phyloP scores from a whole-genome alignment of 2,797 vertebrate species.

The Centroberyx gerrardi region DNA sequence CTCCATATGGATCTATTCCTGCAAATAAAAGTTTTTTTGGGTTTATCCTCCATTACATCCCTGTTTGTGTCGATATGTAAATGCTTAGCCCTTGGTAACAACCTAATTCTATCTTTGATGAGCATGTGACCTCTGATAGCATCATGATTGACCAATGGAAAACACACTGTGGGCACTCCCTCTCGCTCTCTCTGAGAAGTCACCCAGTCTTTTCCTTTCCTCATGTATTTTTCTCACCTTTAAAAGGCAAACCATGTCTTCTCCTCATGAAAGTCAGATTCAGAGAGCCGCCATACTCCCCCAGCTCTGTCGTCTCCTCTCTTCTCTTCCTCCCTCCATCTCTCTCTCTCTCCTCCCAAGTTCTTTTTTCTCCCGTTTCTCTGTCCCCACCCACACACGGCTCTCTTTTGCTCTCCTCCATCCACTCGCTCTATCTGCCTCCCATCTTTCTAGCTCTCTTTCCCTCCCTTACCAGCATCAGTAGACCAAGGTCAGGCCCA shows the following conservation, averaged over 20 bases:
- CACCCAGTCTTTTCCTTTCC: background rate
- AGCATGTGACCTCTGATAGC: background rate
- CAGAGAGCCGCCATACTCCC: conserved; percentile 3
- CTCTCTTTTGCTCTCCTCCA: background rate
- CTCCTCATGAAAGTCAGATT: conserved; percentile 49
- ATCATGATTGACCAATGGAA: background rate
- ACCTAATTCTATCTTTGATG: background rate
- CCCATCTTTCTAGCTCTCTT: conserved; percentile 21
- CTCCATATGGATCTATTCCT: too few species aligned
- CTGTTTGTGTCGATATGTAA: background rate
- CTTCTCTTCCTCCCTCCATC: background rate
- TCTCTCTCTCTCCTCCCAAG: background rate
- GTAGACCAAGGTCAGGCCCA: conserved; percentile 69
- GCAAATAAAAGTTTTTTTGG: too few species aligned
- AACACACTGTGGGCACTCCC: background rate
- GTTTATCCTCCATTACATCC: background rate
- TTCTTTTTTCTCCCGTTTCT: background rate
- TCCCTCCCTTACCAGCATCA: conserved; percentile 29
- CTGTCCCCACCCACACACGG: background rate
- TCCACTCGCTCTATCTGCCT: background rate
- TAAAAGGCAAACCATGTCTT: conserved; percentile 28
- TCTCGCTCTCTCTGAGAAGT: conserved; percentile 1
- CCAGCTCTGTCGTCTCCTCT: background rate
- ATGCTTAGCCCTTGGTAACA: too few species aligned
- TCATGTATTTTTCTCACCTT: conserved; percentile 13